Evolutionary conservation across 1,140 invertebrate genomes (phyloP).

Genomic region (Ylistrum balloti): DNA sequence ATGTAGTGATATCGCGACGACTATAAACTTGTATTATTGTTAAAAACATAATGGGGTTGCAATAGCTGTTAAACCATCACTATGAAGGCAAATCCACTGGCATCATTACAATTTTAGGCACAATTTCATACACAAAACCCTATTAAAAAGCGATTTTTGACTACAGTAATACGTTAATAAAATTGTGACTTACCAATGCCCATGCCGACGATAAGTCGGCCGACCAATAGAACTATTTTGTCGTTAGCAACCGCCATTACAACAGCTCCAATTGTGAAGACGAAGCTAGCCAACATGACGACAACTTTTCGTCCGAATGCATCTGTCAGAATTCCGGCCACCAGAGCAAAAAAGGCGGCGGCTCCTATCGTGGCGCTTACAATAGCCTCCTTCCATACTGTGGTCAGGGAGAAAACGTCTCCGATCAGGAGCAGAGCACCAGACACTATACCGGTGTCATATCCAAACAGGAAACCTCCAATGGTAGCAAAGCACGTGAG

Average conservation of each 20-base stretch:
- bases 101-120: too few relatives aligned
- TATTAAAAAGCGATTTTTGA: background rate
- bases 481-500: conserved; percentile 81
- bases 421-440: conserved; percentile 85
- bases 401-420: conserved; percentile 71
- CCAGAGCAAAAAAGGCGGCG: conserved; percentile 75
- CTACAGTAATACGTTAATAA: background rate
- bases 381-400: conserved; percentile 74
- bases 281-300: conserved; percentile 76
- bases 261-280: conserved; percentile 76
- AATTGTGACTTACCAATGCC: conserved; percentile 76
- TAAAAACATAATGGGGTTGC: too few relatives aligned
- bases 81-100: too few relatives aligned
- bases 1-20: too few relatives aligned
- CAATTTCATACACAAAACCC: too few relatives aligned
- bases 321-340: conserved; percentile 74
- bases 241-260: conserved; percentile 72
- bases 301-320: conserved; percentile 72
- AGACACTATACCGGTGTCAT: conserved; percentile 87
- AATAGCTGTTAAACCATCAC: too few relatives aligned
- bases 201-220: conserved; percentile 76
- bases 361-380: conserved; percentile 77
- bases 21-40: too few relatives aligned
- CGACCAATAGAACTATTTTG: conserved; percentile 74
- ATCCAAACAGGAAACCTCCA: conserved; percentile 87